Percentiles rank a stretch among this genome's conserved stretches.
These are phyloP conservation scores for Rhinogobius similis DNA, from an alignment of 2,113 vertebrate species.

Conservation along the genomic window DNA sequence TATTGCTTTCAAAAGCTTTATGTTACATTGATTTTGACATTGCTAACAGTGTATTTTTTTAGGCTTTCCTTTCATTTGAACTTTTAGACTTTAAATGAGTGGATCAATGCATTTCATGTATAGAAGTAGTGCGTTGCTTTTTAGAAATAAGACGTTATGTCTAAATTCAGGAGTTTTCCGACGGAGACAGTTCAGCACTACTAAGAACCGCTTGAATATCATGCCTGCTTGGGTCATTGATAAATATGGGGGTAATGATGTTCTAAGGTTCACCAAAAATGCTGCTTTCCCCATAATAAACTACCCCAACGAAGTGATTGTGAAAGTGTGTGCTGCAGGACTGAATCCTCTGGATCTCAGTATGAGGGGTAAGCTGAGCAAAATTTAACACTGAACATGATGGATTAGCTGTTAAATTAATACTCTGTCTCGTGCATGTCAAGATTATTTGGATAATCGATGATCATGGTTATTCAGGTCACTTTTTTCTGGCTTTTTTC, in stretches of 20 bases:
- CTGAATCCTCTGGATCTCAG: slow-evolving; percentile 92
- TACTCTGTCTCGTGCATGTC: too few relatives aligned
- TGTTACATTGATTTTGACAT: background rate
- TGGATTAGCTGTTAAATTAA: background rate
- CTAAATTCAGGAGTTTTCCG: background rate
- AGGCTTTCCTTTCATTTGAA: background rate
- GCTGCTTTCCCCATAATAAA: slow-evolving; percentile 84
- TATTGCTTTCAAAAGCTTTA: background rate
- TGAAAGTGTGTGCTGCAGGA: slow-evolving; percentile 89
- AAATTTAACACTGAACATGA: background rate
- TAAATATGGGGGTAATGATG: slow-evolving; percentile 87
- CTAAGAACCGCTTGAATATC: slow-evolving; percentile 50
- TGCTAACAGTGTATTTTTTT: background rate
- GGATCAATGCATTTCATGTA: slow-evolving; percentile 24
- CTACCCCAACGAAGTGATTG: slow-evolving; percentile 92
- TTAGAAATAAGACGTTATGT: background rate
- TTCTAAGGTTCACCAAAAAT: slow-evolving; percentile 84
- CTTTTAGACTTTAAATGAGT: slow-evolving; percentile 26
- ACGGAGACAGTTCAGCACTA: slow-evolving; percentile 68
- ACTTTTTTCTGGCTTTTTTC: too few relatives aligned
- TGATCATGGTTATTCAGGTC: background rate
- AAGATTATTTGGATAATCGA: background rate
- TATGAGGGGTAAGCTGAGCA: slow-evolving; percentile 91
- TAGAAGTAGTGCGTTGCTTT: slow-evolving; percentile 22
- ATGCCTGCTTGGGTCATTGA: slow-evolving; percentile 97